Evolutionary conservation across 2,797 vertebrate species (phyloP).

Genomic region (Allobates femoralis): DNA sequence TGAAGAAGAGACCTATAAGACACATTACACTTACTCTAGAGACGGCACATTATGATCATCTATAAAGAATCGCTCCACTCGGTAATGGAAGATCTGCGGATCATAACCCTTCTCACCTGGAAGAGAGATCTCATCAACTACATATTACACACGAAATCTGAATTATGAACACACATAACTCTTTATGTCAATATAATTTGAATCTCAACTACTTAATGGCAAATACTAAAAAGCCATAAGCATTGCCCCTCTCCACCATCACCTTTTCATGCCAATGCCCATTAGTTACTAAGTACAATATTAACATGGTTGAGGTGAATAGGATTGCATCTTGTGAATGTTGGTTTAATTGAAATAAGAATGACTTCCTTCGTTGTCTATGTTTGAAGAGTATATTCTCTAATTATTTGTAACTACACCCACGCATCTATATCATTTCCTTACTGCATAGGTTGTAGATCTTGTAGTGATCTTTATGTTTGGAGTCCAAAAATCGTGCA

Average conservation of each 20-base stretch:
- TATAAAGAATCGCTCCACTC: conserved; percentile 88
- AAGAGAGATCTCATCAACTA: conserved; percentile 32
- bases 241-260: too few species aligned
- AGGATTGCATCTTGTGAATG: too few species aligned
- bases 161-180: neutral
- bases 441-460: conserved; percentile 98
- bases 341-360: too few species aligned
- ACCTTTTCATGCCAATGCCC: too few species aligned
- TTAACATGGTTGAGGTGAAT: too few species aligned
- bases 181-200: too few species aligned
- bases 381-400: too few species aligned
- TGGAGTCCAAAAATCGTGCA: conserved; percentile 88
- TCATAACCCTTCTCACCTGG: conserved; percentile 93
- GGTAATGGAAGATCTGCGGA: conserved; percentile 89
- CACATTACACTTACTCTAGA: conserved; percentile 81
- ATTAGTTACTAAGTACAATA: too few species aligned
- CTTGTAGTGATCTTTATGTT: conserved; percentile 89
- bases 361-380: too few species aligned
- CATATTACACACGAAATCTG: neutral
- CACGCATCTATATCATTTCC: neutral
- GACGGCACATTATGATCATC: conserved; percentile 95
- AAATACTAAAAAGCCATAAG: too few species aligned
- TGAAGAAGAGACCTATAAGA: neutral
- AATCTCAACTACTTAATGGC: too few species aligned
- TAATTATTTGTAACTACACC: neutral